A percentile compares a stretch with the other conserved stretches of the same genome.
These are phyloP conservation scores for Campoplex capitator DNA, from an alignment of 2,888 invertebrate species.

Conservation along the genomic window DNA sequence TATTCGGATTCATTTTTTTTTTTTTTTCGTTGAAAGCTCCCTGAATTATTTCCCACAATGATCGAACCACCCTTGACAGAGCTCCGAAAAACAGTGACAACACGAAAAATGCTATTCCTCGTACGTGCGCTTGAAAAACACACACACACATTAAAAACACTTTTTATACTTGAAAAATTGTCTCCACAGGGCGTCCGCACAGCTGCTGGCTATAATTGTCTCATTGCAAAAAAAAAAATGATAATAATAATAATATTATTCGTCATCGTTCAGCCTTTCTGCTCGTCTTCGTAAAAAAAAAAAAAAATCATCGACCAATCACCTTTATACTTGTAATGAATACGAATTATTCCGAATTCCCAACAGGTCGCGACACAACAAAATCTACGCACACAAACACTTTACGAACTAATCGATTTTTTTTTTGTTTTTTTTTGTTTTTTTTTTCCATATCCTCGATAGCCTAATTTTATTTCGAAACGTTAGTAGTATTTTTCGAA, in stretches of 20 bases:
- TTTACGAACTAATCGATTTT: conserved; percentile 11
- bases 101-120: conserved; percentile 34
- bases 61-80: background rate
- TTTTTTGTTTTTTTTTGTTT: conserved; percentile 27
- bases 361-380: conserved; percentile 36
- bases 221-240: conserved; percentile 4
- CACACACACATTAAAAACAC: conserved; percentile 28
- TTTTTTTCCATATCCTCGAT: conserved; percentile 3
- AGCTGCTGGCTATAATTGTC: conserved; percentile 65
- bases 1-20: background rate
- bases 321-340: background rate
- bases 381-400: conserved; percentile 10
- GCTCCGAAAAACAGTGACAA: conserved; percentile 23
- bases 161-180: conserved; percentile 50
- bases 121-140: conserved; percentile 29
- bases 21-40: background rate
- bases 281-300: background rate
- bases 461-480: background rate
- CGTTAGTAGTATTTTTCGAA: background rate
- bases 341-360: conserved; percentile 8
- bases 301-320: background rate
- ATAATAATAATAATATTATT: background rate
- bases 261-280: conserved; percentile 22
- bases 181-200: conserved; percentile 66
- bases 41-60: background rate